These are phyloP conservation scores for Abscondita cerata DNA, from an alignment of 2,888 invertebrate genomes.

Conservation along the genomic window DNA sequence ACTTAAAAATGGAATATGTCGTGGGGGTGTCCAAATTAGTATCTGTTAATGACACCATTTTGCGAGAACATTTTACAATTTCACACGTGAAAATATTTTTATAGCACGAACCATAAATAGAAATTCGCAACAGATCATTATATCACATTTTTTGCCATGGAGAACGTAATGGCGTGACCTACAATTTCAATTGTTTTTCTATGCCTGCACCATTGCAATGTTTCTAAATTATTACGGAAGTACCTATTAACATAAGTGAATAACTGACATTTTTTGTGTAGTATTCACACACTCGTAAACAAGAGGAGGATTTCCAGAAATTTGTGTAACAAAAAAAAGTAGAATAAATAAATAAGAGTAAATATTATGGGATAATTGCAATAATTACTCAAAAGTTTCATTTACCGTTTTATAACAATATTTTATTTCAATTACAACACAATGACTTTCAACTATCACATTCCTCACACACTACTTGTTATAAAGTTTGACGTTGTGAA, in stretches of 20 bases:
- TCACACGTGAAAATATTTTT: constrained; percentile 13
- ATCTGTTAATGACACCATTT: no score
- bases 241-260: constrained; percentile 6
- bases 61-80: neutral
- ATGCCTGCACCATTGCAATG: constrained; percentile 8
- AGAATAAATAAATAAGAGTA: no score
- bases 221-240: constrained; percentile 15
- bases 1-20: no score
- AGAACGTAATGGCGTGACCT: constrained; percentile 8
- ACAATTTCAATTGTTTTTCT: constrained; percentile 14
- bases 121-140: constrained; percentile 12
- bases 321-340: neutral
- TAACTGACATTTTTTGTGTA: constrained; percentile 11
- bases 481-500: no score
- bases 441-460: no score
- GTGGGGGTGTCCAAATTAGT: no score
- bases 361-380: no score
- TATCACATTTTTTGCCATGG: constrained; percentile 7
- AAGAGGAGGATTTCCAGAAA: neutral
- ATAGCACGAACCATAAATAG: constrained; percentile 5
- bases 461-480: no score
- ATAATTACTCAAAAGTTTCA: no score
- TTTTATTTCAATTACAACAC: no score
- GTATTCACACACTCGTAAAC: constrained; percentile 3
- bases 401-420: no score